Base-by-base conservation (phyloP, 2,797 vertebrate genomes). In the Bradypodion ventrale region DNA sequence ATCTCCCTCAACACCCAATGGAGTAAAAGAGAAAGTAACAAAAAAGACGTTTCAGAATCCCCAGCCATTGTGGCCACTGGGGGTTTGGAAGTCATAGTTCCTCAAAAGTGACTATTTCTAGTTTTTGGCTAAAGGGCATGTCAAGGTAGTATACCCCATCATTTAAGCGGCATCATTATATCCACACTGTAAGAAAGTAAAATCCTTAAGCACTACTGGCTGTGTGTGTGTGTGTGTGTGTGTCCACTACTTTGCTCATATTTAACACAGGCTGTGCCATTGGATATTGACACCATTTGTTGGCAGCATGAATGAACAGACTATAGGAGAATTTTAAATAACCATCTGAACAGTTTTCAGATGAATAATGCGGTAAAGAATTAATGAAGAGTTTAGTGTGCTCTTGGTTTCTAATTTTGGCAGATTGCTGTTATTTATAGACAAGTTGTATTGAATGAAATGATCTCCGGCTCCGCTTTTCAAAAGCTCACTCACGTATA, bases 371-470 rank as follows among this genome's bases (percentile, higher is more conserved):
- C 29, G 66, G 76, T 66, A 73, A 90, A 92, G 87, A 93, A 92
- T 77, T 93, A 93, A 90, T 81, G 40, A 87, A 90, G 89, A 83
- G 84, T 89, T 94, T 91, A 93, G 86, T 80, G 87, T 46, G 8
- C 91, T 89, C 87, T 72, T 88, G 88, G 91, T 92, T 93, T 90
- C 93, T 94, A 94, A 95, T 94, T 93, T 92, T 90, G 87, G 56
- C 75, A 91, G 87, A 90, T 91, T 69, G 83, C 80, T 86, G 88
- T 93, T 93, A 95, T 93, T 94, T 94, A 95, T 94, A 91, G 85
- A 90, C 85, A 89, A 92, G 86, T 66, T 7, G 62, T 78, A 29
- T 76, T 87, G 80, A 69, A 89, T 91, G 88, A 88, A 93, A 92
- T 84, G 76, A 76, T 93, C 89, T 86, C 80, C 87, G 89, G 91